Base-by-base conservation (phyloP, 2,113 vertebrate genomes). In the Micronycteris hirsuta region DNA sequence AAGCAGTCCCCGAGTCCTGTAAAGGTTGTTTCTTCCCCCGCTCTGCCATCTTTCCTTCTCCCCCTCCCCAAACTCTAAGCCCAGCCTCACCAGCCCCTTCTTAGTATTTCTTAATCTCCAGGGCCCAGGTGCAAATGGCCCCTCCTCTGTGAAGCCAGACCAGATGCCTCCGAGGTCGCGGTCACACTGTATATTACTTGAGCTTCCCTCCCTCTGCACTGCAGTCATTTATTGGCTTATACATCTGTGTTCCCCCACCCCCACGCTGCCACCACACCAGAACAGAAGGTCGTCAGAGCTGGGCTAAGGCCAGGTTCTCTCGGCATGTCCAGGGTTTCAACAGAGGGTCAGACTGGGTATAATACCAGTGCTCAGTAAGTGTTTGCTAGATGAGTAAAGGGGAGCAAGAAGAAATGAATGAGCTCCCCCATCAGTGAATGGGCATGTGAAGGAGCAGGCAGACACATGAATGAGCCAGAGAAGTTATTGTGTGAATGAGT, bases 401-500 rank as follows among this genome's bases (percentile, higher is more conserved):
- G 78, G 45, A 2, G 47, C 67, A 26, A 38, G 70, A 63, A 87
- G 82, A 87, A 93, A 20, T 56, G 65, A 88, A 91, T 33, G 41
- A 45, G 56, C 52, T 63, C 26, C 45, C 12, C 58, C 0, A 0
- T 28, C 52, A 33, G 70, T 76, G 95, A 95, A 58, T 22, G 77
- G 56, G 80, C 20, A 16, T 2, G 16, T 26, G 83, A 86, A 68
- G 54, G 91, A 91, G 80, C 86, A 65, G n/a, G 36, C 38, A 61
- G 89, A 91, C 15, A 28, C 87, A 49, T 90, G 94, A 97, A 97
- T 95, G 95, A 97, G 70, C 4, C 3, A 52, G 78, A 38, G 73
- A 45, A 84, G 78, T 56, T 52, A 20, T 45, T 15, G 58, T 87
- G 77, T 97, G 88, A 95, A 92, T 95, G 96, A 97, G 94, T 96